phyloP scores from a whole-genome alignment of 2,797 vertebrate genomes.

The Orestias chungarensis region DNA sequence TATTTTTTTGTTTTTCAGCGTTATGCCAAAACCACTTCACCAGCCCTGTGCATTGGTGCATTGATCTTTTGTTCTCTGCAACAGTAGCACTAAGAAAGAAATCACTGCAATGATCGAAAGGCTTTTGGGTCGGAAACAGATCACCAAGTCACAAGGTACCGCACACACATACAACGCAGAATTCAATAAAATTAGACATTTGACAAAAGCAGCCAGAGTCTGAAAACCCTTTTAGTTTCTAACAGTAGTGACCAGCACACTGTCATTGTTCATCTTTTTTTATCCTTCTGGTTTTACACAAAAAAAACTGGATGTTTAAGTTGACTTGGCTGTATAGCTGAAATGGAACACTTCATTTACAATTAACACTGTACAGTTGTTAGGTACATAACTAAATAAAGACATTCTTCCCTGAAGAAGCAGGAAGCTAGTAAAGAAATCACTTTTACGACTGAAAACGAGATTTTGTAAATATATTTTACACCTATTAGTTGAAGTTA shows the following conservation, averaged over 20 bases:
- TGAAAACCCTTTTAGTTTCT: conserved; percentile 31
- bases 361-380: conserved; percentile 76
- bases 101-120: conserved; percentile 72
- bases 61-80: conserved; percentile 48
- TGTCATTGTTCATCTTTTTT: conserved; percentile 28
- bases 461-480: conserved; percentile 26
- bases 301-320: conserved; percentile 47
- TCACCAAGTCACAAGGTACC: conserved; percentile 70
- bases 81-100: conserved; percentile 74
- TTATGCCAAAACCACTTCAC: conserved; percentile 69
- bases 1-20: conserved; percentile 47
- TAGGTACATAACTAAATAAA: conserved; percentile 65
- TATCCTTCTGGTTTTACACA: conserved; percentile 50
- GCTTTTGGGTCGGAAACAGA: conserved; percentile 60
- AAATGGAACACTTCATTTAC: conserved; percentile 64
- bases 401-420: conserved; percentile 60
- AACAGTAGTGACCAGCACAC: conserved; percentile 78
- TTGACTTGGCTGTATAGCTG: conserved; percentile 46
- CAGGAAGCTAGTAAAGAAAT: conserved; percentile 55
- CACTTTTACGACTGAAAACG: conserved; percentile 48
- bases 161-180: conserved; percentile 60
- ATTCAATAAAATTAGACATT: conserved; percentile 58
- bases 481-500: conserved; percentile 23
- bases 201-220: conserved; percentile 58
- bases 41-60: conserved; percentile 65